phyloP scores from a whole-genome alignment of 2,888 invertebrate species.

The Iphiclides podalirius region DNA sequence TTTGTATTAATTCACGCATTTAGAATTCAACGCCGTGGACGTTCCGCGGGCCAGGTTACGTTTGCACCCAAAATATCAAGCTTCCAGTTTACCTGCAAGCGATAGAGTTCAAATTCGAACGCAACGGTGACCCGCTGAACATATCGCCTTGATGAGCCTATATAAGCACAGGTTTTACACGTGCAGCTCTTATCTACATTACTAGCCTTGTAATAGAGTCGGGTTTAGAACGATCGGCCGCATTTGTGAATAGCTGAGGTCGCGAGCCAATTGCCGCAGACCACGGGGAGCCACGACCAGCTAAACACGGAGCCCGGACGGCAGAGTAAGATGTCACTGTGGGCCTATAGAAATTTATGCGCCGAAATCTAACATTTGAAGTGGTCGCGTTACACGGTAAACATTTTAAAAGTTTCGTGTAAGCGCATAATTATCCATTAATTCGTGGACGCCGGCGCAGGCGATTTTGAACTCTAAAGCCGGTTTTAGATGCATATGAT shows the following conservation, averaged over 20 bases:
- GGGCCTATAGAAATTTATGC: slow-evolving; percentile 11
- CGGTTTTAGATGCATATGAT: too few relatives aligned
- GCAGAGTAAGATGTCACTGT: background rate
- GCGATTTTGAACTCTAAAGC: background rate
- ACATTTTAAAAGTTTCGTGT: slow-evolving; percentile 16
- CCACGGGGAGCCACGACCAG: slow-evolving; percentile 5
- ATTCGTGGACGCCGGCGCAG: background rate
- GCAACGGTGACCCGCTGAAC: background rate
- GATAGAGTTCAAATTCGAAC: background rate
- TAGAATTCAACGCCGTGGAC: background rate
- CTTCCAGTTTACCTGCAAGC: background rate
- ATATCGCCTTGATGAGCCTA: too few relatives aligned
- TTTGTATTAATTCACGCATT: slow-evolving; percentile 5
- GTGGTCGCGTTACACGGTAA: slow-evolving; percentile 13
- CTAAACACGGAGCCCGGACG: background rate
- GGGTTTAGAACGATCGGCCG: background rate
- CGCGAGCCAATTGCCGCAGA: background rate
- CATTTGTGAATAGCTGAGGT: background rate
- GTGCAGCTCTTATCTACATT: too few relatives aligned
- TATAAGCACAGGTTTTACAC: too few relatives aligned
- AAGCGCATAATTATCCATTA: slow-evolving; percentile 2
- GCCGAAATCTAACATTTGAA: slow-evolving; percentile 1
- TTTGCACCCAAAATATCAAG: background rate
- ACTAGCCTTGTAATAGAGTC: background rate
- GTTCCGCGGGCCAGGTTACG: background rate